Evolutionary conservation across 1,140 invertebrate genomes (phyloP).

Genomic region (Diorhabda sublineata): DNA sequence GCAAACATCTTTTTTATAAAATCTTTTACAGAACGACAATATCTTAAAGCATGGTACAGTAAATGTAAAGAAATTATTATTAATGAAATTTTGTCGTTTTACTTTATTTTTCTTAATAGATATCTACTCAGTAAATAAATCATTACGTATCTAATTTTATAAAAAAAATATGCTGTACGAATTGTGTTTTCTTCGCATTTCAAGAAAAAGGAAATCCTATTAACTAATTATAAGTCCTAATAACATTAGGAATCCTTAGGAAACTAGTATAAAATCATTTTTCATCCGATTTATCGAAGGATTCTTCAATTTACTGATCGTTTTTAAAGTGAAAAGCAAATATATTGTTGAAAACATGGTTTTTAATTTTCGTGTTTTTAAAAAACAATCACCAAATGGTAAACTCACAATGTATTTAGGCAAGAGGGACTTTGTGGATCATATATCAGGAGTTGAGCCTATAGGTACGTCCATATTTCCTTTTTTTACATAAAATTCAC

Average conservation of each 20-base stretch:
- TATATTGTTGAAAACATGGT: slow-evolving; percentile 60
- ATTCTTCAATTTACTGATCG: neutral
- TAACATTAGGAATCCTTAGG: slow-evolving; percentile 10
- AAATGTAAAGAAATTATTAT: no score
- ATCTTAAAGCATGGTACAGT: no score
- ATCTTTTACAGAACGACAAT: no score
- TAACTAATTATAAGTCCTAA: neutral
- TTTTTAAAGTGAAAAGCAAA: neutral
- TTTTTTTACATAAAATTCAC: no score
- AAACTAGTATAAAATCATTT: slow-evolving; percentile 6
- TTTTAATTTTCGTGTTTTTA: slow-evolving; percentile 88
- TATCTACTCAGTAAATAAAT: no score
- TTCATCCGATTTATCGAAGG: neutral
- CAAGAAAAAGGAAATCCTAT: neutral
- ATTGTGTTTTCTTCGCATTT: no score
- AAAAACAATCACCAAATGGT: slow-evolving; percentile 91
- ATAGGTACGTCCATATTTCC: slow-evolving; percentile 64
- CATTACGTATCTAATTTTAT: no score
- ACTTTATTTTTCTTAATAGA: no score
- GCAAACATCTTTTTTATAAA: no score
- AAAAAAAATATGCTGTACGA: no score
- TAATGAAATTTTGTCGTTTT: no score
- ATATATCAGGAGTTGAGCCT: slow-evolving; percentile 86
- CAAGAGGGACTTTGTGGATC: slow-evolving; percentile 95
- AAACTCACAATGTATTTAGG: slow-evolving; percentile 93